A percentile compares a stretch with the other conserved stretches of the same genome.
phyloP scores from a whole-genome alignment of 1,140 invertebrate species.

The Gonioctena quinquepunctata region DNA sequence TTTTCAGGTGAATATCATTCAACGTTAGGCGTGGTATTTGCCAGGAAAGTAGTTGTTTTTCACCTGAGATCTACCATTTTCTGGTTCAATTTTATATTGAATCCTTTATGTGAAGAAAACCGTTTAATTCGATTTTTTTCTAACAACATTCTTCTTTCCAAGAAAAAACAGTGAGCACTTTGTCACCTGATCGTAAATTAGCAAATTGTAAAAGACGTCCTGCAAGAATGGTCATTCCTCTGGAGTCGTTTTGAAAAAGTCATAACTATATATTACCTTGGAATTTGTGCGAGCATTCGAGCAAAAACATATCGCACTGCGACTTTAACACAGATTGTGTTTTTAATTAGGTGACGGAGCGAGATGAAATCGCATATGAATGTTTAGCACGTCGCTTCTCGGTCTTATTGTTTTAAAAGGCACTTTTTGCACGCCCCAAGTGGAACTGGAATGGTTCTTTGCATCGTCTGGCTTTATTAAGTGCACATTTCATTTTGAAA shows the following conservation, averaged over 20 bases:
- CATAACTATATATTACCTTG: slow-evolving; percentile 13
- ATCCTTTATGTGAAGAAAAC: no score
- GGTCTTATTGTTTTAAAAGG: slow-evolving; percentile 30
- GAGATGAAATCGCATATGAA: slow-evolving; percentile 34
- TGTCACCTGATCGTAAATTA: background rate
- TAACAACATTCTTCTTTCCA: background rate
- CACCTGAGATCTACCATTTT: no score
- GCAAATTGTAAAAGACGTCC: background rate
- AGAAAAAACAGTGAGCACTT: background rate
- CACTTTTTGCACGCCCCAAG: slow-evolving; percentile 20
- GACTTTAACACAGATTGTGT: slow-evolving; percentile 30
- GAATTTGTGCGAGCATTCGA: background rate
- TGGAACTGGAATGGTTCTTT: slow-evolving; percentile 9
- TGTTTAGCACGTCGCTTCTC: slow-evolving; percentile 31
- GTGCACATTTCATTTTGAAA: slow-evolving; percentile 31
- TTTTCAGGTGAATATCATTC: no score
- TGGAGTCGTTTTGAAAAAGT: background rate
- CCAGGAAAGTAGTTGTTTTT: no score
- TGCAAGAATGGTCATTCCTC: background rate
- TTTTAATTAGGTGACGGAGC: slow-evolving; percentile 34
- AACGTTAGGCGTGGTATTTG: no score
- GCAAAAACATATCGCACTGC: slow-evolving; percentile 28
- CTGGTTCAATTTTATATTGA: no score
- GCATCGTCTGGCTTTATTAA: slow-evolving; percentile 31
- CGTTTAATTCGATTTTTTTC: no score